Conservation (phyloP, 2,113 vertebrate species). For the Caracal caracal region DNA sequence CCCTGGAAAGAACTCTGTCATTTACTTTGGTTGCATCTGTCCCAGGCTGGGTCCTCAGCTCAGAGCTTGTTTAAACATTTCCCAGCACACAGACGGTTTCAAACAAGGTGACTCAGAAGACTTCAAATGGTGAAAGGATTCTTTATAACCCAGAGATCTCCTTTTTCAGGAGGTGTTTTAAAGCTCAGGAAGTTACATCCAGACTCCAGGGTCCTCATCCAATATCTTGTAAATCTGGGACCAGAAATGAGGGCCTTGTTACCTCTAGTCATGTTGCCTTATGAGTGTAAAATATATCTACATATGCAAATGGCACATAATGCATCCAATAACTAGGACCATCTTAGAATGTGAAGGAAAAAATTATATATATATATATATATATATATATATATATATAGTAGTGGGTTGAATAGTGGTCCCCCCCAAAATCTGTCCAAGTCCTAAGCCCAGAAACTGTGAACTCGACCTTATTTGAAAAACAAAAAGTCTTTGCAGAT, state of each 20-base stretch:
- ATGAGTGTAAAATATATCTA: neutral
- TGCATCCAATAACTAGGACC: neutral
- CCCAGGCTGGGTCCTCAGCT: neutral
- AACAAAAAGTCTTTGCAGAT: neutral
- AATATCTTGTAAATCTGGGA: neutral
- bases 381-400: neutral
- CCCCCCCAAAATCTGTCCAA: neutral
- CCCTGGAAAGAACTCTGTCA: neutral
- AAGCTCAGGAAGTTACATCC: neutral
- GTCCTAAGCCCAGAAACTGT: neutral
- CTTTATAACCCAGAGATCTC: neutral
- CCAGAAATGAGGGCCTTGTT: neutral
- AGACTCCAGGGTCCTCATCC: too few relatives aligned
- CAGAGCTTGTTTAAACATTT: neutral
- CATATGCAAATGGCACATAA: fast-evolving
- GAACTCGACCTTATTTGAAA: neutral
- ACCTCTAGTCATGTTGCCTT: neutral
- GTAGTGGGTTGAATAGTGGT: neutral
- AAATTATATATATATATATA: neutral
- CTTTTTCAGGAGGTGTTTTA: neutral
- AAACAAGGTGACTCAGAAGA: neutral
- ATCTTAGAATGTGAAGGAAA: neutral
- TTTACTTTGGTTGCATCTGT: neutral
- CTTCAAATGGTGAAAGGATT: neutral
- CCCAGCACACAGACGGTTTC: fast-evolving